These are phyloP conservation scores for Coranthus polyacanthus DNA, from an alignment of 2,797 vertebrate species.

Conservation along the genomic window DNA sequence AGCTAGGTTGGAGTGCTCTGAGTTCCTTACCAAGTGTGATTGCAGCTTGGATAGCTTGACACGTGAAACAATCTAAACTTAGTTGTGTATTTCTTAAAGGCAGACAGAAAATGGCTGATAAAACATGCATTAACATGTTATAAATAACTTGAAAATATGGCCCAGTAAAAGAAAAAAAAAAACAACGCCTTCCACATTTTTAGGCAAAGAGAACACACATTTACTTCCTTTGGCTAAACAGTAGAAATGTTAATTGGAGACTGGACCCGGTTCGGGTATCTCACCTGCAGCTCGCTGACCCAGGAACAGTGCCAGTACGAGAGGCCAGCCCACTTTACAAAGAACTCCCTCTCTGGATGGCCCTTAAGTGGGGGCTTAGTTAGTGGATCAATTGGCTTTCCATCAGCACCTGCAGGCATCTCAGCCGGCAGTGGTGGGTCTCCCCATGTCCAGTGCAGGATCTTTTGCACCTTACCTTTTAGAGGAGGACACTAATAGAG, in stretches of 20 bases:
- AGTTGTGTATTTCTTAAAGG: not conserved
- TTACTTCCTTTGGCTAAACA: not conserved
- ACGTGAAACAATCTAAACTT: not conserved
- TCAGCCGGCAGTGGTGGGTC: constrained; percentile 88
- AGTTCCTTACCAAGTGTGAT: constrained; percentile 1
- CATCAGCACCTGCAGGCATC: constrained; percentile 64
- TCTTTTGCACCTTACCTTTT: constrained; percentile 97
- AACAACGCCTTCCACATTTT: constrained; percentile 11
- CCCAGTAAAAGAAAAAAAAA: not conserved
- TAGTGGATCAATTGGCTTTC: constrained; percentile 76
- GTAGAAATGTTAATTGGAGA: constrained; percentile 29
- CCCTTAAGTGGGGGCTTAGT: constrained; percentile 90
- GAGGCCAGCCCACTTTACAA: constrained; percentile 96
- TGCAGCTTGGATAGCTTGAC: constrained; percentile 8
- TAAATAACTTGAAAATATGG: not conserved
- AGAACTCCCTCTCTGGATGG: constrained; percentile 94
- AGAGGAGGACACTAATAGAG: constrained; percentile 91
- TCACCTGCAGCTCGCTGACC: constrained; percentile 98
- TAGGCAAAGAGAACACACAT: constrained; percentile 5
- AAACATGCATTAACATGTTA: not conserved
- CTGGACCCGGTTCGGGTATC: constrained; percentile 29
- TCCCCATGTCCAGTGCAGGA: constrained; percentile 97
- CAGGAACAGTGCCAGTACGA: constrained; percentile 99
- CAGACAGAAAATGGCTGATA: not conserved
- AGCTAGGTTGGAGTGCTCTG: constrained; percentile 2